Conservation (phyloP, 1,140 invertebrate species). For the Euwallacea similis region DNA sequence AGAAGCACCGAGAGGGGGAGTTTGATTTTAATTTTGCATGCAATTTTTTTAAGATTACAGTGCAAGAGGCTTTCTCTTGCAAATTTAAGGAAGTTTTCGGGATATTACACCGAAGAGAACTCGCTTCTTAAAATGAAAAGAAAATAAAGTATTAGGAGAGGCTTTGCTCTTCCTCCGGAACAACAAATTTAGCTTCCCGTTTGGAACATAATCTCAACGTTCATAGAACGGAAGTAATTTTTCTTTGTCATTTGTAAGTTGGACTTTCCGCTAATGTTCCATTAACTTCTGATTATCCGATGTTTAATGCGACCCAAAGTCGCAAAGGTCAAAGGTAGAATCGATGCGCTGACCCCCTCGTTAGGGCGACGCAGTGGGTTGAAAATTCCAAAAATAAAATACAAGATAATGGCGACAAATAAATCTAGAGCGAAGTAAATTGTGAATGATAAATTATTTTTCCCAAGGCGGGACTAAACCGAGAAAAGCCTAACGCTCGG, state of each 20-base stretch:
- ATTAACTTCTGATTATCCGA: too few relatives aligned
- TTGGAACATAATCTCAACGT: constrained; percentile 17
- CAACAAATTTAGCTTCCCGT: constrained; percentile 22
- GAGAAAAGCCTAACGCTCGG: constrained; percentile 27
- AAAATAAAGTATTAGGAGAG: constrained; percentile 11
- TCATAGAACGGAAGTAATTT: constrained; percentile 25
- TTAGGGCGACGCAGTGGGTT: background rate
- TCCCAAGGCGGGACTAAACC: constrained; percentile 21
- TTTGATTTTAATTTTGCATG: too few relatives aligned
- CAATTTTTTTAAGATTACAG: too few relatives aligned
- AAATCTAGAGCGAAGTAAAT: constrained; percentile 35
- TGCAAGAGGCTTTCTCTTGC: too few relatives aligned
- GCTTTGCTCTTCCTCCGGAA: constrained; percentile 11
- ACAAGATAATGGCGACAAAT: constrained; percentile 35
- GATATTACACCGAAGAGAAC: background rate
- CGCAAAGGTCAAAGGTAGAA: too few relatives aligned
- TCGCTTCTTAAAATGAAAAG: constrained; percentile 7
- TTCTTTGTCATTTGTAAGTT: constrained; percentile 17
- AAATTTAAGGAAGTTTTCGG: too few relatives aligned
- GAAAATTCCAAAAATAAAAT: constrained; percentile 25
- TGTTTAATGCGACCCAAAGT: too few relatives aligned
- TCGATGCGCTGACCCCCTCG: background rate
- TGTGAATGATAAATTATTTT: constrained; percentile 36
- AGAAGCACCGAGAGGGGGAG: too few relatives aligned
- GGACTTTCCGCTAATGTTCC: background rate